These are phyloP conservation scores for Lochmaea capreae DNA, from an alignment of 2,888 invertebrate species.

Conservation along the genomic window DNA sequence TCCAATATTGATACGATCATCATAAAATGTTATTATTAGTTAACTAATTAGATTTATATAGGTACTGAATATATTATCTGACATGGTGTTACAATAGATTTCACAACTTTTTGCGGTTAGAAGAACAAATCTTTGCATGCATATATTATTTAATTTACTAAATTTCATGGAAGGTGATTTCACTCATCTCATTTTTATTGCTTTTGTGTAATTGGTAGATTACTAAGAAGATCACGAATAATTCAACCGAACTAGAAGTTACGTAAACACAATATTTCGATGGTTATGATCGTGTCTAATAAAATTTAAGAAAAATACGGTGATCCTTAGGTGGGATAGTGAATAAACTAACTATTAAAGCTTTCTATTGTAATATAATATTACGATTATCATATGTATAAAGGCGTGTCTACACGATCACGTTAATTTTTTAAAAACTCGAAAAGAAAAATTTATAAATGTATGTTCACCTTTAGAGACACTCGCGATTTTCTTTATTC, in stretches of 20 bases:
- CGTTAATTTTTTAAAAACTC: background rate
- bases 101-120: too few relatives aligned
- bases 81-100: too few relatives aligned
- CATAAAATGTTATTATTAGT: too few relatives aligned
- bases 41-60: too few relatives aligned
- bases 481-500: too few relatives aligned
- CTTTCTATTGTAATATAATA: background rate
- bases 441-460: background rate
- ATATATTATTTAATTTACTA: background rate
- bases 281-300: background rate
- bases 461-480: too few relatives aligned
- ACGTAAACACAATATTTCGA: background rate
- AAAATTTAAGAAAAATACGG: background rate
- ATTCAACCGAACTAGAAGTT: background rate
- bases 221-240: background rate
- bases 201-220: background rate
- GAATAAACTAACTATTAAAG: background rate
- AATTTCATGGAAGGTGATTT: background rate
- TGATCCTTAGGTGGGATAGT: background rate
- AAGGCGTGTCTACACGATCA: background rate
- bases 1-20: too few relatives aligned
- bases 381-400: background rate
- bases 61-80: too few relatives aligned
- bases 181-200: background rate
- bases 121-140: too few relatives aligned